These are phyloP conservation scores for Antedon mediterranea DNA, from an alignment of 53 echinoderm and acorn worm genomes.

Conservation along the genomic window DNA sequence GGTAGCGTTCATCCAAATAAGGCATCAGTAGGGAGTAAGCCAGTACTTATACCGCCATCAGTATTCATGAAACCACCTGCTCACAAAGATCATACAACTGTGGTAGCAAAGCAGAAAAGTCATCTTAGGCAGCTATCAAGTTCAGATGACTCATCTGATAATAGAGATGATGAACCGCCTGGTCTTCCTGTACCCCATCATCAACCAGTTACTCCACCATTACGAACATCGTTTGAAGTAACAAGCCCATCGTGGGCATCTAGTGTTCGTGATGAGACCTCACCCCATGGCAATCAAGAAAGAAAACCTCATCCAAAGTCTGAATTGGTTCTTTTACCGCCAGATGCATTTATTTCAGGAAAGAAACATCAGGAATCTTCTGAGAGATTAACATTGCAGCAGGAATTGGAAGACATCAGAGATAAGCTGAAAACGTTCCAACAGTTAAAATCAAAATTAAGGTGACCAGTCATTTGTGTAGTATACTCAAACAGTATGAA, in stretches of 20 bases:
- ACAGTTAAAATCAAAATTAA: neutral
- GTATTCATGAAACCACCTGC: conserved; percentile 3
- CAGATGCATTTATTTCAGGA: neutral
- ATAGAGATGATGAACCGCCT: neutral
- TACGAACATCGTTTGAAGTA: neutral
- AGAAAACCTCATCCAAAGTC: neutral
- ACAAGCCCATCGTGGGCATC: neutral
- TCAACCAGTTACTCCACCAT: neutral
- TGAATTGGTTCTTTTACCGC: neutral
- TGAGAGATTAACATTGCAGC: neutral
- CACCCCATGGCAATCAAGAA: neutral
- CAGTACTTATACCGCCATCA: conserved; percentile 14
- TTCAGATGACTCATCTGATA: neutral
- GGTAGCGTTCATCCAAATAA: neutral
- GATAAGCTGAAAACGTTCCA: neutral
- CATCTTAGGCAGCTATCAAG: neutral
- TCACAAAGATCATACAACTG: neutral
- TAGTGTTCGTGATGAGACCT: neutral
- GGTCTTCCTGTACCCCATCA: neutral
- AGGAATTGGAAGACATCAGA: neutral
- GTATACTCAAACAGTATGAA: neutral
- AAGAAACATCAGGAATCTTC: neutral
- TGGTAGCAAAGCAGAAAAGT: neutral
- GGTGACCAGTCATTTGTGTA: neutral
- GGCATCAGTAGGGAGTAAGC: neutral